Base-by-base conservation (phyloP, 2,113 vertebrate genomes). In the Halcyon malimbica region DNA sequence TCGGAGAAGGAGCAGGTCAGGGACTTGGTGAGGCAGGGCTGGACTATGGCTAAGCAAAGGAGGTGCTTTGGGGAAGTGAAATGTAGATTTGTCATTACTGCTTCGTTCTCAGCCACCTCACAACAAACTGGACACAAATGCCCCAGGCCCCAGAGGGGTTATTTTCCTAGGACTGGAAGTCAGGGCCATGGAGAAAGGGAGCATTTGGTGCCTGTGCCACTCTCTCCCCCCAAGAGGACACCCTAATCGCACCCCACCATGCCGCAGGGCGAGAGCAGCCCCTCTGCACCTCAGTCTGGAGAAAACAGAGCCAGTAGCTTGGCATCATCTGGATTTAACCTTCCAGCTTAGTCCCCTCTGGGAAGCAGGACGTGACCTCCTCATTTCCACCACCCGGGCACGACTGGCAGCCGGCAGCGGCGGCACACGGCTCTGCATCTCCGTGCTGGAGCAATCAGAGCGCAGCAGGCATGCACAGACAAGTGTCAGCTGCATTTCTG, bases 171-270 rank as follows among this genome's bases (percentile, higher is more conserved):
- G 16, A 24, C 29, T 28, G 29, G 76, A 59, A 87, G 41, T 46
- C 37, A 46, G 46, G 41, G 78, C 51, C 29, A 6, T 17, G 28
- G 75, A 57, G 31, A 83, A 62, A 59, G 51, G 57, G 56, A 68
- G 20, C 0, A 0, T 21, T 33, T 18, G 11, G 48, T 35, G 23
- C 67, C 54, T 41, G 54, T 42, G 20, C 63, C 5, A 0, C 12
- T 31, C 68, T 44, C 25, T 67, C 7, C 37, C 25, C 7, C 6
- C 3, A 21, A 0, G 0, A 77, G 64, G 54, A 37, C 39, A 41
- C 15, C 21, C 42, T 78, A 0, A 0, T 62, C 0, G 0, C 51
- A 23, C 39, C 65, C 42, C 25, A 0, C 63, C 1, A 2, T 9
- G 24, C 59, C 31, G 62, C 24, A 31, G 44, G 70, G 70, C 9